phyloP scores from a whole-genome alignment of 2,797 vertebrate genomes.

The Pangasius macronema region DNA sequence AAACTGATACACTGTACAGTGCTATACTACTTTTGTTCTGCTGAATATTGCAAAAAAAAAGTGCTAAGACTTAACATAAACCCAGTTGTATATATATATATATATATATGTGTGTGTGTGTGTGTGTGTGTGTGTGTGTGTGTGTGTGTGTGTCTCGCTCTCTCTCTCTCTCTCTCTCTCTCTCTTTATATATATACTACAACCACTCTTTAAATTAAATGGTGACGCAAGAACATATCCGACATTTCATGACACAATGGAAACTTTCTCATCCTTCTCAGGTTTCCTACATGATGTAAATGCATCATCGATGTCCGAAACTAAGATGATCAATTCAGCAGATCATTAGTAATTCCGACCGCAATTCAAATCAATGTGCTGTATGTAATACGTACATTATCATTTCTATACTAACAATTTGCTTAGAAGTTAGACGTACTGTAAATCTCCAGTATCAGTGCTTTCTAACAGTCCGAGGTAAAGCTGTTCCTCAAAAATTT shows the following conservation, averaged over 20 bases:
- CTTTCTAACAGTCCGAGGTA: not conserved
- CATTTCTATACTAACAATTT: not conserved
- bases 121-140: no score
- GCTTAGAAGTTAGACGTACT: not conserved
- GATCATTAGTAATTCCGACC: not conserved
- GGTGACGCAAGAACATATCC: not conserved
- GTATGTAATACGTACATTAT: not conserved
- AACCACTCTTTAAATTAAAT: not conserved
- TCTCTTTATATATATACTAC: no score
- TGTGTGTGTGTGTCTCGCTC: no score
- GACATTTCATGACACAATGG: not conserved
- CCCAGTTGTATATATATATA: not conserved
- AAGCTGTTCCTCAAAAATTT: not conserved
- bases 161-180: no score
- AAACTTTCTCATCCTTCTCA: not conserved
- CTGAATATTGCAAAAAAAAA: not conserved
- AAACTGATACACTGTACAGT: not conserved
- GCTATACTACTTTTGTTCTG: not conserved
- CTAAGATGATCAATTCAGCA: not conserved
- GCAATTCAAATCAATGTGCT: not conserved
- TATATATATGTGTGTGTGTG: no score
- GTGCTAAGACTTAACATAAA: not conserved
- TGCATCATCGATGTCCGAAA: not conserved
- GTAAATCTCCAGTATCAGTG: not conserved
- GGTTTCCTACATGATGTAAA: not conserved